Base-by-base conservation (phyloP, 2,888 invertebrate species). In the Lampropteryx suffumata region DNA sequence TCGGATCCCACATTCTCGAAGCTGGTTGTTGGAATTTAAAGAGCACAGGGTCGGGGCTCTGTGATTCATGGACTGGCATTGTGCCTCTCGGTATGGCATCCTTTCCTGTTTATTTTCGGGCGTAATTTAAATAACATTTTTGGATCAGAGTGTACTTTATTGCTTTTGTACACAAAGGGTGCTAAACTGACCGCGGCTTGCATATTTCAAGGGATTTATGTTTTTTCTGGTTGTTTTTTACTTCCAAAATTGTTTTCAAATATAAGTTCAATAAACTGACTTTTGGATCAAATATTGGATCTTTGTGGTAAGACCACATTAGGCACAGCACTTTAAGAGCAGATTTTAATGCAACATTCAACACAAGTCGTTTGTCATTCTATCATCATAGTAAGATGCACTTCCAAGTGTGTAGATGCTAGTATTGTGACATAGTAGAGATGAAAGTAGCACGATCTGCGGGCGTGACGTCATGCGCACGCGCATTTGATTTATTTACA, bases 21-120 rank as follows among this genome's bases (percentile, higher is more conserved):
- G 51, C 56, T 43, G 59, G 50, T 59, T 40, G 61, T n/a, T 52
- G 69, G 68, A 69, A 67, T 70, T 56, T 56, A 26, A 52, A 58
- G 47, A 55, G 51, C 40, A 37, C 44, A 36, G 29, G 34, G 37
- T 37, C 47, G 17, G 9, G 37, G 39, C 42, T 49, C 55, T 40
- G 63, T 65, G 70, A 72, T 68, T 69, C 67, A 70, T 61, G 50
- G 39, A 9, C 46, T 34, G 14, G 56, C 56, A 64, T 65, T 61
- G 61, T 56, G 46, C 41, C 5, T 49, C 47, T 48, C 44, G 46
- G 40, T 49, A 51, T 36, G 44, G 45, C 50, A 51, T 45, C 46
- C 50, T 58, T 54, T 30, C 35, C 24, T 28, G 27, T 58, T 57
- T 58, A 58, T 59, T 61, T 61, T 53, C 24, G 48, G 47, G 34